Percentiles rank a stretch among this genome's conserved stretches.
phyloP scores from a whole-genome alignment of 2,797 vertebrate species.

The Sarcoramphus papa region DNA sequence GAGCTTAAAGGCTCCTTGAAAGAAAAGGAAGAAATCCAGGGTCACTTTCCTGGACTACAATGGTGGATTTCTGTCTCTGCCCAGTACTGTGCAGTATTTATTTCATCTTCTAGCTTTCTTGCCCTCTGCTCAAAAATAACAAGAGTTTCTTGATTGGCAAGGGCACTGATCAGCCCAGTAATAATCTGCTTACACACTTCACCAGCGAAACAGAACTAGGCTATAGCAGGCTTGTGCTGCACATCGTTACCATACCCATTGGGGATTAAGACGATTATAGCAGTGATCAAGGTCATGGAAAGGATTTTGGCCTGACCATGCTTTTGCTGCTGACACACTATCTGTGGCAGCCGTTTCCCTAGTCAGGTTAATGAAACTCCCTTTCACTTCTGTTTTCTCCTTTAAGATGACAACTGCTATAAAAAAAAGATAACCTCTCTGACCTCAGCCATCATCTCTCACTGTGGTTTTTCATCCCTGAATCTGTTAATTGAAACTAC shows the following conservation, averaged over 20 bases:
- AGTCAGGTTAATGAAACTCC: neutral
- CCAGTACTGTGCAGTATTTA: neutral
- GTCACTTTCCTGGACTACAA: neutral
- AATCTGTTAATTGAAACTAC: constrained; percentile 25
- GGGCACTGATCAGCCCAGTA: neutral
- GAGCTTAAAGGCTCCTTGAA: neutral
- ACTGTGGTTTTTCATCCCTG: neutral
- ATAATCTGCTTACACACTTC: constrained; percentile 22
- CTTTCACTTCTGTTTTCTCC: neutral
- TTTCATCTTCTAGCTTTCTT: neutral
- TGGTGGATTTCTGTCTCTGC: neutral
- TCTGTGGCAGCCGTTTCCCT: neutral
- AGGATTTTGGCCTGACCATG: neutral
- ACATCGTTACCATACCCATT: neutral
- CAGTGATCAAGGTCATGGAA: neutral
- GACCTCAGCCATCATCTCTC: constrained; percentile 14
- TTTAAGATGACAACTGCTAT: neutral
- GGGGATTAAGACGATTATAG: neutral
- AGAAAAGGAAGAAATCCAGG: neutral
- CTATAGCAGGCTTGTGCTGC: neutral
- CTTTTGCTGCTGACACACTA: neutral
- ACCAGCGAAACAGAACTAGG: neutral
- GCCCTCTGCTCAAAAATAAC: neutral
- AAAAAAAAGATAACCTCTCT: constrained; percentile 1
- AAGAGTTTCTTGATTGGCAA: neutral